These are phyloP conservation scores for Xenus cinereus DNA, from an alignment of 2,113 vertebrate species.

Conservation along the genomic window DNA sequence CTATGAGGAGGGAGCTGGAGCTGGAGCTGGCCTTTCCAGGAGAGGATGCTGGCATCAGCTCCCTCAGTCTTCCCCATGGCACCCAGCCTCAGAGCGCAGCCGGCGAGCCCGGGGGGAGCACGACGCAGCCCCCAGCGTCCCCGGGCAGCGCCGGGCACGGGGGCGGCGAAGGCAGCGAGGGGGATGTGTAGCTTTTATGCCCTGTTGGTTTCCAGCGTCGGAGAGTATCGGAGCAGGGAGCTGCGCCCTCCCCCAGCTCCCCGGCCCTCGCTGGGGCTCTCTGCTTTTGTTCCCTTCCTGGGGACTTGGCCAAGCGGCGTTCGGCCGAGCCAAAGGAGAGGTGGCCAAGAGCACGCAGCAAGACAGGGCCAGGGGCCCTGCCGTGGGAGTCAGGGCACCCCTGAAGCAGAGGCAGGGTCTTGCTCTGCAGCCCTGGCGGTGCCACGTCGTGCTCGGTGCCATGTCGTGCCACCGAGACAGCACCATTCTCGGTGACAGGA, in stretches of 20 bases:
- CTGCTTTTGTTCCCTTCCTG: slow-evolving; percentile 17
- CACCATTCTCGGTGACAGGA: fast-evolving
- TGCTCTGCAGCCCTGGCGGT: fast-evolving
- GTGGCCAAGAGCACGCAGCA: background rate
- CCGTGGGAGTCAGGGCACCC: fast-evolving
- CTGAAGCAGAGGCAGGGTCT: fast-evolving
- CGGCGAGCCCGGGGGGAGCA: background rate
- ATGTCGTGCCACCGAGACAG: fast-evolving
- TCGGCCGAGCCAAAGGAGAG: background rate
- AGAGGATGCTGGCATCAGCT: background rate
- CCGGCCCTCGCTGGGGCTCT: background rate
- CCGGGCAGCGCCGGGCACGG: fast-evolving
- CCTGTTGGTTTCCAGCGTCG: background rate
- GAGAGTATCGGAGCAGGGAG: background rate
- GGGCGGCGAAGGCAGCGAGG: background rate
- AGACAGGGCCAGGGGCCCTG: background rate
- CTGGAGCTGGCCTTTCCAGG: background rate
- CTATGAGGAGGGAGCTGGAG: background rate
- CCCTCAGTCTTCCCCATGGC: background rate
- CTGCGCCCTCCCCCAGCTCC: background rate
- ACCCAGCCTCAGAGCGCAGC: background rate
- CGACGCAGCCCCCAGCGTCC: background rate
- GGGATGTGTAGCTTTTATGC: background rate
- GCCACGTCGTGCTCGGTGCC: fast-evolving
- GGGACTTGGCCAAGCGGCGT: background rate